Evolutionary conservation across 2,113 vertebrate species (phyloP).

Genomic region (Tragelaphus strepsiceros): DNA sequence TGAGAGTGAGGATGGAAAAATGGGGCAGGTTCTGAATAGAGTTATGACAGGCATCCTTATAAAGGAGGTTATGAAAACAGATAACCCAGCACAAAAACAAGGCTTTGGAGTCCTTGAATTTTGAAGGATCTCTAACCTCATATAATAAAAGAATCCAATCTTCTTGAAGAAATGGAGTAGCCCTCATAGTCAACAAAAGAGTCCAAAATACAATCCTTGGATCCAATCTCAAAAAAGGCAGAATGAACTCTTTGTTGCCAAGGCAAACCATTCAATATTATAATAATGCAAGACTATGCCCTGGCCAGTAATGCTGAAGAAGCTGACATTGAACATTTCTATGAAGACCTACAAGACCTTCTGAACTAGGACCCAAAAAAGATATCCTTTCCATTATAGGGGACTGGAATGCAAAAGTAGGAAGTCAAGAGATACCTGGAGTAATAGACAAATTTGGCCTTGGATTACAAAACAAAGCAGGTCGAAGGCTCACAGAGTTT

Average conservation of each 20-base stretch:
- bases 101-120: not conserved
- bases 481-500: not conserved
- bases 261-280: not conserved
- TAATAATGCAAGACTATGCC: not conserved
- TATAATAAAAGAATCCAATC: not conserved
- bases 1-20: not conserved
- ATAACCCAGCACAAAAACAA: not conserved
- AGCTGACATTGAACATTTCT: not conserved
- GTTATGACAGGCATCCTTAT: rapidly evolving
- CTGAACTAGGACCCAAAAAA: not conserved
- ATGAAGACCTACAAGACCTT: not conserved
- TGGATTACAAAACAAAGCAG: not conserved
- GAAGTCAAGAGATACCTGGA: not conserved
- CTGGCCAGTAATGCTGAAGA: not conserved
- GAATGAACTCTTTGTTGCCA: not conserved
- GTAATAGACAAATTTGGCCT: not conserved
- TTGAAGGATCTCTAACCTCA: not conserved
- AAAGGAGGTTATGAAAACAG: not conserved
- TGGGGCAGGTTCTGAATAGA: not conserved
- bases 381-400: not conserved
- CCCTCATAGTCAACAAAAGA: not conserved
- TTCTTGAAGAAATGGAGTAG: not conserved
- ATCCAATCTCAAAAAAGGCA: not conserved
- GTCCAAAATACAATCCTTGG: not conserved
- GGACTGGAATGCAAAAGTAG: not conserved